These are phyloP conservation scores for Rattus norvegicus DNA, from an alignment of 2,113 vertebrate species.

Conservation along the genomic window GRCr8 NC_086019.1:115969501-115970000, in stretches of 20 bases:
- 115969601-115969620: background rate
- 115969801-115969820: conserved; percentile 88
- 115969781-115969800: conserved; percentile 89
- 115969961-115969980: conserved; percentile 80
- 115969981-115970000: conserved; percentile 71
- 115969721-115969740: conserved; percentile 8
- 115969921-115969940: conserved; percentile 82
- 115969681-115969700: background rate
- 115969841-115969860: conserved; percentile 88
- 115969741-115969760: conserved; percentile 54
- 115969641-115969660: too few relatives aligned
- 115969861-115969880: conserved; percentile 87
- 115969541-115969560: background rate
- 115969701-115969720: background rate
- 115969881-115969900: conserved; percentile 86
- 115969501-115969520: background rate
- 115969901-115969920: conserved; percentile 84
- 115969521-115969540: background rate
- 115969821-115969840: conserved; percentile 89
- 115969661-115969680: background rate
- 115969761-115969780: conserved; percentile 85
- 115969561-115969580: background rate
- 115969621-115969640: background rate
- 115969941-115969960: conserved; percentile 75
- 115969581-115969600: background rate